Evolutionary conservation across 2,888 invertebrate species (phyloP).

Genomic region (Sialis fuliginosa): DNA sequence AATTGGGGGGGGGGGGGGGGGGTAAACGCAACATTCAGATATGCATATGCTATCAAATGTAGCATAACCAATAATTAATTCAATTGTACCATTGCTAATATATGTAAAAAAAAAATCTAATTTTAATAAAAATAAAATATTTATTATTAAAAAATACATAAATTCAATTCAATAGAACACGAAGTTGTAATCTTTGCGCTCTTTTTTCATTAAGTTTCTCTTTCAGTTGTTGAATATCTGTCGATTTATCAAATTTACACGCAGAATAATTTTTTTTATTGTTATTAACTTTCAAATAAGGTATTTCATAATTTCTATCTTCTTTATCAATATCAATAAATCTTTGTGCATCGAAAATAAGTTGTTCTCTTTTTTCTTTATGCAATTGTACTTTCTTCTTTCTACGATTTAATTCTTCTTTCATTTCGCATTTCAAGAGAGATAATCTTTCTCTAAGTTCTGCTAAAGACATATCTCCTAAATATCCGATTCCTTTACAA

Average conservation of each 20-base stretch:
- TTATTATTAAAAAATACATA: too few relatives aligned
- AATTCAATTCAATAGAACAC: not conserved
- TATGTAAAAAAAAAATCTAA: too few relatives aligned
- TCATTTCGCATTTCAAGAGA: constrained; percentile 29
- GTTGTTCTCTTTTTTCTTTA: constrained; percentile 27
- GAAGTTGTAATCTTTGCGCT: not conserved
- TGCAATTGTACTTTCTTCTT: constrained; percentile 26
- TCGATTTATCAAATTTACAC: not conserved
- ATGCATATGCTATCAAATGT: too few relatives aligned
- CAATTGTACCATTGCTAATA: too few relatives aligned
- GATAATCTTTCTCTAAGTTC: constrained; percentile 37
- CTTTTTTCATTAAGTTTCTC: constrained; percentile 5
- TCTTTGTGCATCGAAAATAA: constrained; percentile 29
- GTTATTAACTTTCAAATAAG: too few relatives aligned
- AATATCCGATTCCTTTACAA: constrained; percentile 34
- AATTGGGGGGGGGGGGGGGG: not conserved
- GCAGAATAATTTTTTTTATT: too few relatives aligned
- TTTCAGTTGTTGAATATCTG: not conserved
- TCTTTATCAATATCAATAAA: constrained; percentile 22
- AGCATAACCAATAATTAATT: too few relatives aligned
- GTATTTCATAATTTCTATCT: too few relatives aligned
- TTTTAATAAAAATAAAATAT: too few relatives aligned
- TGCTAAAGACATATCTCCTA: constrained; percentile 46
- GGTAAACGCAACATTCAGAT: too few relatives aligned
- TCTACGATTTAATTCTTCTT: constrained; percentile 33